These are phyloP conservation scores for Ephestia elutella DNA, from an alignment of 1,140 invertebrate species.

Conservation along the genomic window DNA sequence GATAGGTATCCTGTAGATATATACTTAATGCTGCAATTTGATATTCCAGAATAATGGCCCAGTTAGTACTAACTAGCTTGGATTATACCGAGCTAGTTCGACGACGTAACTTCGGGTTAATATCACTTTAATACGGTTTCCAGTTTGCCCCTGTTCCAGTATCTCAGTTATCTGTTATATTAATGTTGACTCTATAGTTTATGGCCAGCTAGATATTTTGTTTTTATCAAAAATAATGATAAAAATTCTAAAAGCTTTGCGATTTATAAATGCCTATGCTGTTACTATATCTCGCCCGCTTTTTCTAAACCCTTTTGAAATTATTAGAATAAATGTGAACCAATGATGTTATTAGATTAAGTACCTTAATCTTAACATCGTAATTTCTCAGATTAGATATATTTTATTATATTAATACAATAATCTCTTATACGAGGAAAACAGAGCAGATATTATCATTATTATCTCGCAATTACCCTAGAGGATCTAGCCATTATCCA, in stretches of 20 bases:
- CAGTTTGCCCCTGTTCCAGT: neutral
- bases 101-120: slow-evolving; percentile 1
- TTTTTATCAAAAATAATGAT: too few relatives aligned
- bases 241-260: too few relatives aligned
- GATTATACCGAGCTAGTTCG: slow-evolving; percentile 1
- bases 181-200: neutral
- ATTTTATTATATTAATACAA: neutral
- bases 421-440: neutral
- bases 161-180: neutral
- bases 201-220: too few relatives aligned
- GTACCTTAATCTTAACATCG: too few relatives aligned
- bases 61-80: slow-evolving; percentile 4
- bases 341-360: too few relatives aligned
- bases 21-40: slow-evolving; percentile 9
- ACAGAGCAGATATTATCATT: neutral
- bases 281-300: too few relatives aligned
- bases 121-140: slow-evolving; percentile 3
- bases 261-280: too few relatives aligned
- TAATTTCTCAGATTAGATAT: too few relatives aligned
- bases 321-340: too few relatives aligned
- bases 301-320: too few relatives aligned
- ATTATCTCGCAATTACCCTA: slow-evolving; percentile 13
- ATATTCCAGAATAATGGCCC: slow-evolving; percentile 9
- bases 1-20: neutral
- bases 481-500: neutral